phyloP scores from a whole-genome alignment of 2,888 invertebrate genomes.

The Agriopis aurantiaria region DNA sequence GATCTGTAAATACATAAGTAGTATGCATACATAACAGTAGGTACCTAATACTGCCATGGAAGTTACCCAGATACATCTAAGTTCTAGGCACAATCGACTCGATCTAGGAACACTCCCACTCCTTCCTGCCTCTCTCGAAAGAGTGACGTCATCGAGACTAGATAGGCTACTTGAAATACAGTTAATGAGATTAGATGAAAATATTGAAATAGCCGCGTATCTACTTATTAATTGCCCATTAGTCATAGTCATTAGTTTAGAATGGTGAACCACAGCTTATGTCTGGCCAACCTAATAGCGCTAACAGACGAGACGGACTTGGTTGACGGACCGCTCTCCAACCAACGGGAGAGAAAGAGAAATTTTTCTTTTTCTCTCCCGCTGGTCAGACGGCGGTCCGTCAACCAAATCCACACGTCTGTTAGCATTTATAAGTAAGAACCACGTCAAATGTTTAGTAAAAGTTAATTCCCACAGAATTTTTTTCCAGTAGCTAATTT shows the following conservation, averaged over 20 bases:
- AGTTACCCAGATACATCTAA: constrained; percentile 19
- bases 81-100: constrained; percentile 13
- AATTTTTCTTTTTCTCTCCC: too few relatives aligned
- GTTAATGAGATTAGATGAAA: not conserved
- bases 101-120: constrained; percentile 51
- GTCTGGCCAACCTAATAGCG: too few relatives aligned
- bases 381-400: too few relatives aligned
- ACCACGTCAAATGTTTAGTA: too few relatives aligned
- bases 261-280: not conserved
- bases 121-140: constrained; percentile 46
- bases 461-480: too few relatives aligned
- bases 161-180: constrained; percentile 2
- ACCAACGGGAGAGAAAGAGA: too few relatives aligned
- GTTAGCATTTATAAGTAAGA: too few relatives aligned
- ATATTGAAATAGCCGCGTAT: not conserved
- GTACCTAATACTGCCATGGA: not conserved
- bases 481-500: too few relatives aligned
- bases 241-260: not conserved
- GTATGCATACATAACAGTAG: not conserved
- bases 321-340: too few relatives aligned
- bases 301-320: too few relatives aligned
- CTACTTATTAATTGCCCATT: not conserved
- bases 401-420: too few relatives aligned
- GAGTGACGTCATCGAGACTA: constrained; percentile 50
- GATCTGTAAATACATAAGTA: not conserved